These are phyloP conservation scores for Tetramorium bicarinatum DNA, from an alignment of 2,888 invertebrate genomes.

Conservation along the genomic window DNA sequence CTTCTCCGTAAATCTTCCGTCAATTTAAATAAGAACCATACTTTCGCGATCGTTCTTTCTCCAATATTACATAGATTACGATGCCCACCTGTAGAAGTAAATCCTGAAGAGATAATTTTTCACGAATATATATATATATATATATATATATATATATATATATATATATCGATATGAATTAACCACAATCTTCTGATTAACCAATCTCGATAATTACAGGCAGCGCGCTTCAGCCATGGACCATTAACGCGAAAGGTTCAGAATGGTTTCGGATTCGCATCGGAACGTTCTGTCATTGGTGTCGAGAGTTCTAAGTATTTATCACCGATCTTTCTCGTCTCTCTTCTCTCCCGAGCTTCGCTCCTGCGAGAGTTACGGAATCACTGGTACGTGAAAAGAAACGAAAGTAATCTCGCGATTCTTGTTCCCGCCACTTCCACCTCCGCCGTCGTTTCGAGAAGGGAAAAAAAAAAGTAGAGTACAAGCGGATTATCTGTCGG, in stretches of 20 bases:
- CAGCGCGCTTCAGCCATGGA: conserved; percentile 14
- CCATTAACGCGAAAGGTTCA: conserved; percentile 51
- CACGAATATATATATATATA: neutral
- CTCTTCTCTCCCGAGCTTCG: neutral
- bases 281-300: conserved; percentile 77
- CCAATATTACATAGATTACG: neutral
- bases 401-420: conserved; percentile 48
- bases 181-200: conserved; percentile 47
- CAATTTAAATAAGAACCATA: neutral
- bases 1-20: neutral
- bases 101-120: neutral
- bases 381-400: conserved; percentile 40
- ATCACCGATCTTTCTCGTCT: conserved; percentile 70
- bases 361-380: conserved; percentile 19
- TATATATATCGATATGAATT: conserved; percentile 33
- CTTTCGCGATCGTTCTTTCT: neutral
- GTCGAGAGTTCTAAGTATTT: conserved; percentile 76
- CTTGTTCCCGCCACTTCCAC: conserved; percentile 12
- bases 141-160: too few relatives aligned
- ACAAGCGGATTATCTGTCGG: conserved; percentile 28
- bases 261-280: conserved; percentile 62
- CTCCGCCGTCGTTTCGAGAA: neutral
- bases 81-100: neutral
- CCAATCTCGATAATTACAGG: conserved; percentile 40
- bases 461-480: neutral